These are phyloP conservation scores for Xestia ashworthii DNA, from an alignment of 2,888 invertebrate species.

Conservation along the genomic window DNA sequence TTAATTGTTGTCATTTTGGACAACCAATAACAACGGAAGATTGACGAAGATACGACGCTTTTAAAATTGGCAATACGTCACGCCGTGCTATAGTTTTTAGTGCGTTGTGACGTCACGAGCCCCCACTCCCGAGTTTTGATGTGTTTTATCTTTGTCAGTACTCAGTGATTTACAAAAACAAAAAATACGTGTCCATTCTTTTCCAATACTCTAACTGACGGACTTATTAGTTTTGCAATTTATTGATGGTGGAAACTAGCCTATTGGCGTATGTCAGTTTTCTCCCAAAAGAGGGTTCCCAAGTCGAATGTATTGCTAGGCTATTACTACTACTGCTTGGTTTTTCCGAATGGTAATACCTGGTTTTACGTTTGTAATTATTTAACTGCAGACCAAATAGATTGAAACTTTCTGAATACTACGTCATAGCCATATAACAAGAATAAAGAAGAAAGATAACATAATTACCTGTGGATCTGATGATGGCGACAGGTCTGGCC, in stretches of 20 bases:
- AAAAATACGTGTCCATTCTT: no score
- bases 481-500: slow-evolving; percentile 99
- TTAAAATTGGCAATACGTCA: no score
- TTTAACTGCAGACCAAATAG: not conserved
- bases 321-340: not conserved
- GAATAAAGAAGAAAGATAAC: not conserved
- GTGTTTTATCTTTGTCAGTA: no score
- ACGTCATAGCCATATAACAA: not conserved
- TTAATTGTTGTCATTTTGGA: not conserved
- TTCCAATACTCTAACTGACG: no score
- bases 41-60: no score
- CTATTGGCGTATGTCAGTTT: no score
- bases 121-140: no score
- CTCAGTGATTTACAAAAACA: no score
- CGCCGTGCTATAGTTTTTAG: no score
- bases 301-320: not conserved
- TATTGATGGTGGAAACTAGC: no score
- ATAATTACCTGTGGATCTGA: slow-evolving; percentile 95
- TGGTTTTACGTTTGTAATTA: not conserved
- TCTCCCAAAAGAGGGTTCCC: not conserved
- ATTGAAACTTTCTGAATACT: not conserved
- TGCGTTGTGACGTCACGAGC: no score
- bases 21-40: not conserved
- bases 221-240: no score
- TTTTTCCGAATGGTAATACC: not conserved